Conservation (phyloP, 2,797 vertebrate species). For the Gallinago nigripennis region DNA sequence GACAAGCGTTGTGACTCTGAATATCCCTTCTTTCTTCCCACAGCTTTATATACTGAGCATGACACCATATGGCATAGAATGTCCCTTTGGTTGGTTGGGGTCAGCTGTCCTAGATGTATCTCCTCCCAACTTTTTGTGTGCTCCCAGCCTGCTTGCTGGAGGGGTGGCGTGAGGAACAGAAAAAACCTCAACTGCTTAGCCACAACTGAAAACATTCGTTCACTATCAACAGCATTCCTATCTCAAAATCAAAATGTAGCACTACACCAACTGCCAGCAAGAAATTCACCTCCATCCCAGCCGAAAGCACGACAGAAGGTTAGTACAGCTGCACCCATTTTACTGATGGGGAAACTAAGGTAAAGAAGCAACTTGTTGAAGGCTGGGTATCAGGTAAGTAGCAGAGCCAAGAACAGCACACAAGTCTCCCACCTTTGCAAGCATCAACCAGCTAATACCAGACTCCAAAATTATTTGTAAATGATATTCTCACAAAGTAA, state of each 20-base stretch:
- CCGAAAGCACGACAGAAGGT: background rate
- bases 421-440: background rate
- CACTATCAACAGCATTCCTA: background rate
- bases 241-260: background rate
- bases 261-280: background rate
- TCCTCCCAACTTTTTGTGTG: background rate
- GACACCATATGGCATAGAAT: background rate
- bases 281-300: background rate
- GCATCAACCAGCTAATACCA: background rate
- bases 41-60: background rate
- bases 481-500: background rate
- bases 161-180: background rate
- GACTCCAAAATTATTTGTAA: background rate
- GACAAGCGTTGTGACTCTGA: background rate
- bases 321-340: fast-evolving
- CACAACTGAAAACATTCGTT: background rate
- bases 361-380: background rate
- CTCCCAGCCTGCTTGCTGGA: background rate
- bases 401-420: background rate
- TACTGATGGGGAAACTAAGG: background rate
- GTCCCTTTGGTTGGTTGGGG: background rate
- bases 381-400: background rate
- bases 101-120: background rate
- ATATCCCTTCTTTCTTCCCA: background rate
- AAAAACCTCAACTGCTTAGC: too few relatives aligned